phyloP scores from a whole-genome alignment of 2,888 invertebrate genomes.

The Aphelenchoides bicaudatus region DNA sequence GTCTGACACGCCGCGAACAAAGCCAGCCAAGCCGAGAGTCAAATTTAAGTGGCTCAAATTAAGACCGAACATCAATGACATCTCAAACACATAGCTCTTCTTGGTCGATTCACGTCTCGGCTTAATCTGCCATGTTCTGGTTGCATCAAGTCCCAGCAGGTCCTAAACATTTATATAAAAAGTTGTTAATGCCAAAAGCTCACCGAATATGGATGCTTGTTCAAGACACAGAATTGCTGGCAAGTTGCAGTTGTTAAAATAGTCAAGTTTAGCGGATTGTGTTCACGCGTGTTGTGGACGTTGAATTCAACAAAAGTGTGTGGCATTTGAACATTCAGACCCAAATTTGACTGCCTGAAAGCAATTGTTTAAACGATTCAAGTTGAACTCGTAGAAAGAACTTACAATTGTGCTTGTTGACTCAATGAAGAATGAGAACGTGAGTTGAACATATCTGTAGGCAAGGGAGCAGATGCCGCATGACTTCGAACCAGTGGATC shows the following conservation, averaged over 20 bases:
- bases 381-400: neutral
- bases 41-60: conserved; percentile 22
- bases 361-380: neutral
- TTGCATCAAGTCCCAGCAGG: conserved; percentile 4
- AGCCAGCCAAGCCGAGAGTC: conserved; percentile 9
- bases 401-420: neutral
- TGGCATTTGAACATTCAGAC: conserved; percentile 7
- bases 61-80: conserved; percentile 21
- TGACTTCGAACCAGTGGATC: neutral
- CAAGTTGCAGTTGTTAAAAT: conserved; percentile 5
- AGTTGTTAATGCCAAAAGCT: no score
- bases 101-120: conserved; percentile 11
- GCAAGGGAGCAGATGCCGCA: neutral
- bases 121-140: conserved; percentile 16
- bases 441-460: neutral
- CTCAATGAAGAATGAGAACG: neutral
- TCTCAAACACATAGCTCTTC: conserved; percentile 25
- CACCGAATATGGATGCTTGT: conserved; percentile 17
- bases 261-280: neutral
- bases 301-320: conserved; percentile 12
- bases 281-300: neutral
- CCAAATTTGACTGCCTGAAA: conserved; percentile 13
- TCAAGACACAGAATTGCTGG: conserved; percentile 10
- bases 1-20: conserved; percentile 18
- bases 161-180: no score